phyloP scores from a whole-genome alignment of 2,797 vertebrate genomes.

The Lutjanus argentimaculatus region DNA sequence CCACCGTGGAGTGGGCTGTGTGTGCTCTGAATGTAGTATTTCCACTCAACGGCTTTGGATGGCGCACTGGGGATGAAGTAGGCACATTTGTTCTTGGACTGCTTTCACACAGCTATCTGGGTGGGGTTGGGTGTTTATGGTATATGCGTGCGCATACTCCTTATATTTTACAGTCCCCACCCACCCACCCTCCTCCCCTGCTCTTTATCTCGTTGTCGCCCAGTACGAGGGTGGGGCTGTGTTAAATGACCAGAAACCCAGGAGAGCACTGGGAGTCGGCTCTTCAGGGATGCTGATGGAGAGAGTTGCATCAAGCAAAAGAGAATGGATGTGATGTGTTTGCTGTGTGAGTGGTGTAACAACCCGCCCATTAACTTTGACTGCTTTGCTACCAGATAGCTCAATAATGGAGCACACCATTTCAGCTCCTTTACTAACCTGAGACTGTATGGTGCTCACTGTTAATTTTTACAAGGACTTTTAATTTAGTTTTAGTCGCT shows the following conservation, averaged over 20 bases:
- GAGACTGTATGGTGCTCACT: neutral
- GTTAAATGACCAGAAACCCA: constrained; percentile 61
- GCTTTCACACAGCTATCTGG: constrained; percentile 13
- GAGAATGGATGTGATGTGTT: constrained; percentile 38
- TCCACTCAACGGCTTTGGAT: constrained; percentile 37
- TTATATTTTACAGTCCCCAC: constrained; percentile 20
- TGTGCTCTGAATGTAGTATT: constrained; percentile 34
- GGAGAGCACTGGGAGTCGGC: constrained; percentile 45
- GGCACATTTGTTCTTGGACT: constrained; percentile 42
- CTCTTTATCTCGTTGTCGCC: constrained; percentile 24
- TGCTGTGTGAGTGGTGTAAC: constrained; percentile 12
- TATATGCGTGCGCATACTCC: constrained; percentile 17
- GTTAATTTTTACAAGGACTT: no score
- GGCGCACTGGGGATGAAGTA: constrained; percentile 30
- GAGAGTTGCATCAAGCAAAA: constrained; percentile 41
- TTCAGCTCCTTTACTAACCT: constrained; percentile 24
- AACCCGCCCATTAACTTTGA: constrained; percentile 31
- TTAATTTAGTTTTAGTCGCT: no score
- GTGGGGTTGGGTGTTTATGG: constrained; percentile 55
- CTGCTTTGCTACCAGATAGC: constrained; percentile 14
- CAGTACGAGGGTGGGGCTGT: constrained; percentile 53
- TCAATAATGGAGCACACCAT: neutral
- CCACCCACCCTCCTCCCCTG: constrained; percentile 8
- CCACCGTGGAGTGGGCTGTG: constrained; percentile 17
- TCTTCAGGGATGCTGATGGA: constrained; percentile 47